Conservation (phyloP, 2,888 invertebrate species). For the Leptopterna dolabrata region DNA sequence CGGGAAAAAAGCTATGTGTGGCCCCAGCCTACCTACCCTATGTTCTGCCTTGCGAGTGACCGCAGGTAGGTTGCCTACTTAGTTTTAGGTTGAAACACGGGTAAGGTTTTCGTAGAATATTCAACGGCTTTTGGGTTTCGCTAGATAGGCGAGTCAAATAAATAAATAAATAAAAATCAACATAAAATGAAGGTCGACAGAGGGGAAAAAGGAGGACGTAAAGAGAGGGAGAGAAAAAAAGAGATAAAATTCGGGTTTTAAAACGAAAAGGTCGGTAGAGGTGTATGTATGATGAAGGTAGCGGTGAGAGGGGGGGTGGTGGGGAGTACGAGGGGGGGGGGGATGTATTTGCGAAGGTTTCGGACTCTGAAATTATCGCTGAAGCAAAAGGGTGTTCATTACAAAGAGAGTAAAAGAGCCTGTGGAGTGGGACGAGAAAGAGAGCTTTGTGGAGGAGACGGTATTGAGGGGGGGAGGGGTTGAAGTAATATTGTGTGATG, state of each 20-base stretch:
- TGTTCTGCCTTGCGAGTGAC: too few species aligned
- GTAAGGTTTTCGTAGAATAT: background rate
- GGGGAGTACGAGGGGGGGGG: background rate
- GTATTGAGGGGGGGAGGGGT: background rate
- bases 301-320: background rate
- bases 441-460: background rate
- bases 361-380: background rate
- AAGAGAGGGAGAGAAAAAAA: background rate
- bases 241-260: background rate
- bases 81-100: background rate
- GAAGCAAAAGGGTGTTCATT: constrained; percentile 8
- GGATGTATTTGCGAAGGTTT: constrained; percentile 7
- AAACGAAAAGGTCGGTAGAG: background rate
- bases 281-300: background rate
- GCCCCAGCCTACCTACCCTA: too few species aligned
- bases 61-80: too few species aligned
- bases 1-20: too few species aligned
- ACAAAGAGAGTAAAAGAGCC: background rate
- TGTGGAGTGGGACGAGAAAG: background rate
- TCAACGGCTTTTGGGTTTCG: background rate
- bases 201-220: background rate
- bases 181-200: background rate
- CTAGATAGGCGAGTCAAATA: too few species aligned
- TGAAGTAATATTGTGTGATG: constrained; percentile 45
- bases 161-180: too few species aligned